Conservation (phyloP, 1,140 invertebrate genomes). For the Lasioglossum baleicum region DNA sequence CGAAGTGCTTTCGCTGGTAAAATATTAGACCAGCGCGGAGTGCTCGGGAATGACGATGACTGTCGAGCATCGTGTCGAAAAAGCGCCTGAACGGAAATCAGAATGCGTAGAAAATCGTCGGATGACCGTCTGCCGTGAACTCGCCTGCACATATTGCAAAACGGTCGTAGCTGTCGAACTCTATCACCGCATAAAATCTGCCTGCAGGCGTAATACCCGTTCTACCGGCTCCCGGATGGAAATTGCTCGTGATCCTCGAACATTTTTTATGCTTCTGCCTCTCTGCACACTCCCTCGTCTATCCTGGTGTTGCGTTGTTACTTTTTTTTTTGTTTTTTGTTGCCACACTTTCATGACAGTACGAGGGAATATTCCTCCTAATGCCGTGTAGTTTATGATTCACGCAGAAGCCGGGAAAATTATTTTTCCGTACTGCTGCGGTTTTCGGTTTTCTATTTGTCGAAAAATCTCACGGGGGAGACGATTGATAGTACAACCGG, state of each 20-base stretch:
- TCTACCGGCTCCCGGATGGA: constrained; percentile 34
- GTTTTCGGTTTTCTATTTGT: too few relatives aligned
- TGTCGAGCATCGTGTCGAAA: neutral
- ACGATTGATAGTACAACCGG: too few relatives aligned
- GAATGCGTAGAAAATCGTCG: constrained; percentile 54
- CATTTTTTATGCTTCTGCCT: constrained; percentile 50
- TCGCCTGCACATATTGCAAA: constrained; percentile 33
- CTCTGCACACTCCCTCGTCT: neutral
- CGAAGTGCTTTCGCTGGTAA: constrained; percentile 21
- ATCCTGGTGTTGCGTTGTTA: neutral
- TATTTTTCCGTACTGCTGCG: too few relatives aligned
- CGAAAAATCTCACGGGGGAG: too few relatives aligned
- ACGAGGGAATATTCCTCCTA: constrained; percentile 4
- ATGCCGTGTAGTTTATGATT: neutral
- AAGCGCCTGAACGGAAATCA: constrained; percentile 31
- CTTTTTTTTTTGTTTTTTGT: neutral
- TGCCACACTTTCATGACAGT: neutral
- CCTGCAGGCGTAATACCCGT: constrained; percentile 49
- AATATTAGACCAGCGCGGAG: constrained; percentile 30
- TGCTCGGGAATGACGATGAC: neutral
- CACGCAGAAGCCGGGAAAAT: too few relatives aligned
- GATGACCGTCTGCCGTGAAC: neutral
- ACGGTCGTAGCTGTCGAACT: constrained; percentile 54
- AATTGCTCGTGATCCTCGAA: constrained; percentile 57
- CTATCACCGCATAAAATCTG: constrained; percentile 53